Percentiles rank a stretch among this genome's conserved stretches.
Conservation (phyloP, 2,797 vertebrate species). For the Columba guinea region DNA sequence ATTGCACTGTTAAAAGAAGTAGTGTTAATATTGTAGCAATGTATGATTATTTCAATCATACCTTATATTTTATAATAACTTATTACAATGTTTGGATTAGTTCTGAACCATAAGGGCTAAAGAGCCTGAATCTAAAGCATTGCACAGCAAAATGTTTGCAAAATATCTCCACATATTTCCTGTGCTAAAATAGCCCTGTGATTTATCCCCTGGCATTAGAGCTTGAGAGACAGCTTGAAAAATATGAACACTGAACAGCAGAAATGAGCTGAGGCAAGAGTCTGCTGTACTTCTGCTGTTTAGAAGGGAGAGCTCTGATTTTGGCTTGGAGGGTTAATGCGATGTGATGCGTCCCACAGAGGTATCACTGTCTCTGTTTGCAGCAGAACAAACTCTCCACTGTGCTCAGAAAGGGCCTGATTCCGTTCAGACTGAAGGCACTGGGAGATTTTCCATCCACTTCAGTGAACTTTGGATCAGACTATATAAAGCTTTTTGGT, state of each 20-base stretch:
- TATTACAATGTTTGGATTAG: slow-evolving; percentile 20
- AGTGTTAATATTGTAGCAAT: not conserved
- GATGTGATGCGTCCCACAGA: not conserved
- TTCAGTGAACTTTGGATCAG: slow-evolving; percentile 56
- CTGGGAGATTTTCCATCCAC: slow-evolving; percentile 46
- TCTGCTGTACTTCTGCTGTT: not conserved
- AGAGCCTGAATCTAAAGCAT: slow-evolving; percentile 19
- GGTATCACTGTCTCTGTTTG: not conserved
- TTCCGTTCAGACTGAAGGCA: not conserved
- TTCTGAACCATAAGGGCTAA: slow-evolving; percentile 30
- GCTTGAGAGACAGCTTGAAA: slow-evolving; percentile 9
- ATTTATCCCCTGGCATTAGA: slow-evolving; percentile 34
- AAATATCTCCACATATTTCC: slow-evolving; percentile 14
- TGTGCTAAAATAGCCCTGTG: slow-evolving; percentile 27
- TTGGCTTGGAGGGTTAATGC: slow-evolving; percentile 30
- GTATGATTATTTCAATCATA: not conserved
- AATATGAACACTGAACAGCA: not conserved
- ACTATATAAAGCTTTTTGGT: slow-evolving; percentile 71
- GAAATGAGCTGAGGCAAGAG: not conserved
- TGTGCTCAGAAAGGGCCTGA: slow-evolving; percentile 31
- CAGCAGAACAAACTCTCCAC: slow-evolving; percentile 27
- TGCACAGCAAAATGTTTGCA: slow-evolving; percentile 1
- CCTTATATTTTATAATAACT: slow-evolving; percentile 35
- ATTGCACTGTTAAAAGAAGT: slow-evolving; percentile 25
- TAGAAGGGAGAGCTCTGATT: not conserved